Evolutionary conservation across 2,797 vertebrate species (phyloP).

Genomic region (Neosalanx taihuensis): DNA sequence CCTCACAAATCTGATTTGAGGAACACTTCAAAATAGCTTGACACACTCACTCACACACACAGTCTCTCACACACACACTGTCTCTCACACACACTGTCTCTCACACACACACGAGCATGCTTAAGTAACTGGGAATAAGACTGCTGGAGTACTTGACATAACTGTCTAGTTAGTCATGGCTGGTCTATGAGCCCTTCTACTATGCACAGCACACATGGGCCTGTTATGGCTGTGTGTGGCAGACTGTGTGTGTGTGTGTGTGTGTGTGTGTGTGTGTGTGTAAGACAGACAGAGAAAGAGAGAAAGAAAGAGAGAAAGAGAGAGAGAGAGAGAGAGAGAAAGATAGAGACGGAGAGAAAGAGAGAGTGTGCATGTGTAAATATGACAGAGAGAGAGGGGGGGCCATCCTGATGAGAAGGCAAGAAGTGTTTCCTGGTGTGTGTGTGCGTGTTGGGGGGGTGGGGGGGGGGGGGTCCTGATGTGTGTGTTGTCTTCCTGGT

Average conservation of each 20-base stretch:
- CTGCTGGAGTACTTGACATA: no score
- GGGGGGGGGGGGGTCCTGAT: constrained; percentile 21
- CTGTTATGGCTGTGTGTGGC: constrained; percentile 11
- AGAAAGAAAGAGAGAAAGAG: not conserved
- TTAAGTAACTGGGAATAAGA: constrained; percentile 4
- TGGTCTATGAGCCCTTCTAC: no score
- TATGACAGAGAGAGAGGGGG: not conserved
- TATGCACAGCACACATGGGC: no score
- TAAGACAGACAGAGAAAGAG: not conserved
- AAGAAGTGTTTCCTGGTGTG: not conserved
- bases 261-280: not conserved
- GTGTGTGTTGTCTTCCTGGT: constrained; percentile 18
- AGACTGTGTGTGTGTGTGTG: constrained; percentile 15
- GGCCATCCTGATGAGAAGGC: not conserved
- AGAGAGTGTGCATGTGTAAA: not conserved
- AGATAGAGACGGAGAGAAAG: not conserved
- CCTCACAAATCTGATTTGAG: constrained; percentile 52
- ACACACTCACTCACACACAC: constrained; percentile 26
- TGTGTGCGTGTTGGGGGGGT: not conserved
- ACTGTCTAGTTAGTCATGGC: no score
- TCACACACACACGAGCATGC: constrained; percentile 14
- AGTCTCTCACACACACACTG: constrained; percentile 23
- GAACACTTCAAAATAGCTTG: constrained; percentile 37
- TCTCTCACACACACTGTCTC: constrained; percentile 20
- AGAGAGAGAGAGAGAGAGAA: constrained; percentile 15